Conservation (phyloP, 2,797 vertebrate genomes). For the Lacerta bilineata region DNA sequence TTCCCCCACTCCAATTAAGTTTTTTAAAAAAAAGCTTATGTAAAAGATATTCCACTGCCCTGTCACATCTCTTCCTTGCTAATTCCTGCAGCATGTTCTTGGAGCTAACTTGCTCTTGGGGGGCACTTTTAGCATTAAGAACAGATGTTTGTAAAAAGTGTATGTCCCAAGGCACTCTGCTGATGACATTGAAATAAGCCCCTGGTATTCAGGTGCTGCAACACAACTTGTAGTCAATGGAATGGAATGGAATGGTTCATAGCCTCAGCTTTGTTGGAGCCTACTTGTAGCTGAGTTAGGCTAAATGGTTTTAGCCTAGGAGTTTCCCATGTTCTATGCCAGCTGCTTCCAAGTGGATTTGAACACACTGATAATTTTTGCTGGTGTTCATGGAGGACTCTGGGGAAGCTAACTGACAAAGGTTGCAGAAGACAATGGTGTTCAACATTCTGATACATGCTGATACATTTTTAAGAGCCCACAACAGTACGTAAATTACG, state of each 20-base stretch:
- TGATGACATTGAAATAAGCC: neutral
- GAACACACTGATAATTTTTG: neutral
- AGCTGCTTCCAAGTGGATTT: neutral
- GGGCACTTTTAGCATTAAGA: neutral
- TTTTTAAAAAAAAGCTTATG: constrained; percentile 24
- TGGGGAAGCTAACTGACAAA: neutral
- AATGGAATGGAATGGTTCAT: neutral
- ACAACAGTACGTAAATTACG: constrained; percentile 27
- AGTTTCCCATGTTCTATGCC: neutral
- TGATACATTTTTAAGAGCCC: constrained; percentile 40
- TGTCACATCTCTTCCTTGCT: neutral
- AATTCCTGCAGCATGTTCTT: neutral
- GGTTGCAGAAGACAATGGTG: constrained; percentile 21
- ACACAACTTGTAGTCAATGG: neutral
- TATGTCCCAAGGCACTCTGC: rapidly evolving
- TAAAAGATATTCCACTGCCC: neutral
- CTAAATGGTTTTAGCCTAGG: neutral
- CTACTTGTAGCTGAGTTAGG: neutral
- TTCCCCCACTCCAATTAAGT: neutral
- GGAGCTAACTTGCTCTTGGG: neutral
- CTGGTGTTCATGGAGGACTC: neutral
- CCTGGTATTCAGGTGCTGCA: neutral
- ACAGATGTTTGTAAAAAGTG: constrained; percentile 6
- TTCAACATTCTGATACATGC: constrained; percentile 35
- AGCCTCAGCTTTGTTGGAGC: rapidly evolving